Percentiles rank a stretch among this genome's conserved stretches.
These are phyloP conservation scores for Pteropus rufus DNA, from an alignment of 2,797 vertebrate genomes.

Conservation along the genomic window DNA sequence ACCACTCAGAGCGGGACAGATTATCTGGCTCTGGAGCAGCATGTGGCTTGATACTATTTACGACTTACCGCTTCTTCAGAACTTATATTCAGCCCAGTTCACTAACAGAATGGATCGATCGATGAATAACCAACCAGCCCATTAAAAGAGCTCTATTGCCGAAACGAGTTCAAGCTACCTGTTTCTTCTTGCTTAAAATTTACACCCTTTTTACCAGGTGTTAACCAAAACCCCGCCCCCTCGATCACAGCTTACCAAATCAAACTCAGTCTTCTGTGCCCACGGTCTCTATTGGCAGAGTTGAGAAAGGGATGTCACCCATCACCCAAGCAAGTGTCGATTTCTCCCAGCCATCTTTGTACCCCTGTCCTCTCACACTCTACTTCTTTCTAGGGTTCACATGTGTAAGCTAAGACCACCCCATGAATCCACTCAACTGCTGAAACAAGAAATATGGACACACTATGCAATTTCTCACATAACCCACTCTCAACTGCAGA, in stretches of 20 bases:
- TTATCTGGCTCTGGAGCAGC: neutral
- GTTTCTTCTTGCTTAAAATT: neutral
- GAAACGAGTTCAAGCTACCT: neutral
- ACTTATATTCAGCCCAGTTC: neutral
- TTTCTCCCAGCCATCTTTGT: neutral
- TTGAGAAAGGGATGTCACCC: neutral
- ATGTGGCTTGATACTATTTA: neutral
- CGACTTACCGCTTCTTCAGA: neutral
- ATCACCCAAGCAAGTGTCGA: neutral
- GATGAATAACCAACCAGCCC: neutral
- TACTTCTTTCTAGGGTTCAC: neutral
- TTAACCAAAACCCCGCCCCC: neutral
- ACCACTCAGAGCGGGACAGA: accelerated
- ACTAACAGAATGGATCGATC: neutral
- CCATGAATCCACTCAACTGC: neutral
- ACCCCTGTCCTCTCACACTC: neutral
- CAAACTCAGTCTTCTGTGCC: neutral
- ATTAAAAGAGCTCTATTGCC: neutral
- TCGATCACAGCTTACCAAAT: neutral
- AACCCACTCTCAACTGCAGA: neutral
- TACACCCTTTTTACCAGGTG: neutral
- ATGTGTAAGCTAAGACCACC: neutral
- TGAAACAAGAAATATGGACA: neutral
- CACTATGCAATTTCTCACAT: neutral
- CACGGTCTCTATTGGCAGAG: neutral